These are phyloP conservation scores for Pseudomugil gertrudae DNA, from an alignment of 2,797 vertebrate species.

Conservation along the genomic window DNA sequence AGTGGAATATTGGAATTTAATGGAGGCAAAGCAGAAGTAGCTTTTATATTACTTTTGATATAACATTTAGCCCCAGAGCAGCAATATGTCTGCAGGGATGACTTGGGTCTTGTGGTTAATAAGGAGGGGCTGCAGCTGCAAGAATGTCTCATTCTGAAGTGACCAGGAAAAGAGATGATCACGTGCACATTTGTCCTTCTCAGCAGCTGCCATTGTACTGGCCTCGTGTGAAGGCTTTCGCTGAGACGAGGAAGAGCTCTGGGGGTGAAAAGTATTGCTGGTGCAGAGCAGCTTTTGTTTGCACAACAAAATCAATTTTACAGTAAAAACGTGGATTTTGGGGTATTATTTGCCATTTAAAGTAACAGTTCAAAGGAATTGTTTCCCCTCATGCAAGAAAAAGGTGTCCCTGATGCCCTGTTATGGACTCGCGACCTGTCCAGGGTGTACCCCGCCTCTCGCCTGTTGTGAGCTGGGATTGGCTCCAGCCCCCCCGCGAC, in stretches of 20 bases:
- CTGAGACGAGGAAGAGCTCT: slow-evolving; percentile 21
- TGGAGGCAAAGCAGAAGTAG: slow-evolving; percentile 21
- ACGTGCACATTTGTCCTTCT: not conserved
- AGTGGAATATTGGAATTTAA: slow-evolving; percentile 37
- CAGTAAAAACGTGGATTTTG: not conserved
- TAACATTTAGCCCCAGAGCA: slow-evolving; percentile 21
- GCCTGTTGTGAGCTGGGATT: too few relatives aligned
- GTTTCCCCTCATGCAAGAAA: too few relatives aligned
- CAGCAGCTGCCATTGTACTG: slow-evolving; percentile 14
- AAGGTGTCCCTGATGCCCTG: too few relatives aligned
- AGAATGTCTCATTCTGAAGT: slow-evolving; percentile 16
- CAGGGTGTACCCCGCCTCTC: too few relatives aligned
- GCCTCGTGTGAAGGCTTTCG: slow-evolving; percentile 30
- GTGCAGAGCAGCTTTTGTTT: not conserved
- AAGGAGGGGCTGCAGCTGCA: slow-evolving; percentile 2
- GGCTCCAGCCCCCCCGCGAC: too few relatives aligned
- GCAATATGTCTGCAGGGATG: not conserved
- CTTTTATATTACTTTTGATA: slow-evolving; percentile 28
- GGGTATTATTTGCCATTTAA: not conserved
- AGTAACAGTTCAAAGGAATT: not conserved
- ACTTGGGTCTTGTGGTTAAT: slow-evolving; percentile 20
- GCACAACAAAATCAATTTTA: not conserved
- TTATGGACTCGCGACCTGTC: too few relatives aligned
- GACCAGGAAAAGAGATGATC: slow-evolving; percentile 10
- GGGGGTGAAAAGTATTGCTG: not conserved